phyloP scores from a whole-genome alignment of 2,113 vertebrate species.

The Gymnobelideus leadbeateri region DNA sequence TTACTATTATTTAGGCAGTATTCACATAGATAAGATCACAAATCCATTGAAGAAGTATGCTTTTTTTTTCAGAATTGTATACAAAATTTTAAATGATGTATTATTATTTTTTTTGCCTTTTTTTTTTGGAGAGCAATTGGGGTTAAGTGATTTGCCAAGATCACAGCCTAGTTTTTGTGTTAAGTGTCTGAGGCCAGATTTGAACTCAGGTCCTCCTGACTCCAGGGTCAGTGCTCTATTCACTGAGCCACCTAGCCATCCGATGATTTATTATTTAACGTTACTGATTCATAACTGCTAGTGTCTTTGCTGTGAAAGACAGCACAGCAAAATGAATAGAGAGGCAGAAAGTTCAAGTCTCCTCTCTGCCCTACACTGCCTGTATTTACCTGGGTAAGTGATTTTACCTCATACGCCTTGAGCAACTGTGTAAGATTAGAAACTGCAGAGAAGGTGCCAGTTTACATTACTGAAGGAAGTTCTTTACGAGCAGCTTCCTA shows the following conservation, averaged over 20 bases:
- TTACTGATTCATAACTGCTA: neutral
- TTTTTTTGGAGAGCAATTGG: no score
- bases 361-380: no score
- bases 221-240: no score
- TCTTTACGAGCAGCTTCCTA: neutral
- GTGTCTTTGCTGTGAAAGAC: neutral
- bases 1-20: neutral
- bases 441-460: neutral
- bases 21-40: neutral
- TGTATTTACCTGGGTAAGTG: neutral
- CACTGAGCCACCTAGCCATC: no score
- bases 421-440: neutral
- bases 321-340: neutral
- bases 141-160: no score
- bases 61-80: neutral
- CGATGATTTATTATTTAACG: neutral
- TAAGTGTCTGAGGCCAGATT: no score
- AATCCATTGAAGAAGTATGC: neutral
- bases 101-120: neutral
- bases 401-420: neutral
- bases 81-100: neutral
- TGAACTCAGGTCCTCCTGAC: no score
- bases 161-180: no score
- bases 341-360: neutral
- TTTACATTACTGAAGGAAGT: neutral